Conservation (phyloP, 2,113 vertebrate species). For the Taurulus bubalis region DNA sequence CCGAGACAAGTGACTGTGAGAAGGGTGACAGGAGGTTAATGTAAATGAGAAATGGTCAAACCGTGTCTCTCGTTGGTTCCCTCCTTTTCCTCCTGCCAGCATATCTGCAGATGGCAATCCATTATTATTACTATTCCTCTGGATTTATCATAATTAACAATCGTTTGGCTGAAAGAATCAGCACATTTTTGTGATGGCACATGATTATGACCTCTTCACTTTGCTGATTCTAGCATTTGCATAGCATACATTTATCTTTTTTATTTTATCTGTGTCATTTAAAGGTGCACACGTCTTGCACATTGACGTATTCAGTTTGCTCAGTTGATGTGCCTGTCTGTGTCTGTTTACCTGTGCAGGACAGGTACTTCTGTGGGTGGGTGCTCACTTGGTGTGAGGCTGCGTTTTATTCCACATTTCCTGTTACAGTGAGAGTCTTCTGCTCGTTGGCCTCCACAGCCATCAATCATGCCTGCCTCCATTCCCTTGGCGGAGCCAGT, state of each 20-base stretch:
- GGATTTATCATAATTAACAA: constrained; percentile 73
- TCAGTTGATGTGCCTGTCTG: background rate
- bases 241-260: constrained; percentile 27
- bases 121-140: constrained; percentile 45
- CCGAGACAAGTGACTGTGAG: constrained; percentile 51
- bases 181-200: constrained; percentile 23
- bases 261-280: background rate
- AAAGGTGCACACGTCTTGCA: background rate
- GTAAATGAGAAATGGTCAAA: constrained; percentile 57
- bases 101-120: constrained; percentile 51
- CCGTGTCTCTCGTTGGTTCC: constrained; percentile 21
- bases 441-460: background rate
- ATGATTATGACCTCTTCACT: constrained; percentile 44
- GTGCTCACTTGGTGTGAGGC: background rate
- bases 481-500: constrained; percentile 47
- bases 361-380: background rate
- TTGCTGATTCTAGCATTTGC: constrained; percentile 33
- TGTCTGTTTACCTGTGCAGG: background rate
- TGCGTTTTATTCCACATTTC: constrained; percentile 28
- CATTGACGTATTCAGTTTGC: background rate
- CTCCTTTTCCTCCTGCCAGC: constrained; percentile 20
- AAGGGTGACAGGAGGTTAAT: constrained; percentile 55
- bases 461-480: constrained; percentile 71
- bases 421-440: constrained; percentile 26
- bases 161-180: no score